Base-by-base conservation (phyloP, 2,113 vertebrate genomes). In the Nycticorax nycticorax region DNA sequence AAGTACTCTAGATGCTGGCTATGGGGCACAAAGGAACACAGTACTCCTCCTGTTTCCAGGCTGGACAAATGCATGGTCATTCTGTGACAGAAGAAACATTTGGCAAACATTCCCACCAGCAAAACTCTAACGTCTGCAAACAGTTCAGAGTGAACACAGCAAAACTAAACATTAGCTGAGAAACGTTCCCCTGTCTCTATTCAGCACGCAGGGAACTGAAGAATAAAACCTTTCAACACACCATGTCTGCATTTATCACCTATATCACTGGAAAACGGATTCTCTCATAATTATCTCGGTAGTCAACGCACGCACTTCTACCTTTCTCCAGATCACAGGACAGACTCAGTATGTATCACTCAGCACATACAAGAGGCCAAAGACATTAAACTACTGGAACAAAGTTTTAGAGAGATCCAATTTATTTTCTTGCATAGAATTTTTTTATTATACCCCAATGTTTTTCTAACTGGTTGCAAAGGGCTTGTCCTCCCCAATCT, bases 91-190 rank as follows among this genome's bases (percentile, higher is more conserved):
- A 89, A 89, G 83, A 87, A 96, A 93, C 73, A 91, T 78, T 94
- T 95, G 83, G 96, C 80, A 95, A 92, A 92, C 69, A 66, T 81
- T 89, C 77, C 77, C 79, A 95, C 57, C 77, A 93, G 83, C 91
- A 81, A 75, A 89, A 86, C 73, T 80, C 84, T 84, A 80, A 92
- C 93, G 94, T 95, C 86, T 96, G 95, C 86, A 85, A 94, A 95
- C 86, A 85, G 89, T 85, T 91, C 89, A 3, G 6, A 81, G 62
- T 1, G 69, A 95, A 41, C 39, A 23, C 57, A 95, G 86, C 86
- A 79, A 87, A 96, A 68, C 86, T 33, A 86, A 81, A 95, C 92
- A 89, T 64, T 55, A 85, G 80, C 79, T 86, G 64, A 86, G 85
- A 68, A 78, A 77, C 0, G 8, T 22, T 80, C 21, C 80, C 12